Evolutionary conservation across 2,888 invertebrate genomes (phyloP).

Genomic region (Amblyjoppa proteus): DNA sequence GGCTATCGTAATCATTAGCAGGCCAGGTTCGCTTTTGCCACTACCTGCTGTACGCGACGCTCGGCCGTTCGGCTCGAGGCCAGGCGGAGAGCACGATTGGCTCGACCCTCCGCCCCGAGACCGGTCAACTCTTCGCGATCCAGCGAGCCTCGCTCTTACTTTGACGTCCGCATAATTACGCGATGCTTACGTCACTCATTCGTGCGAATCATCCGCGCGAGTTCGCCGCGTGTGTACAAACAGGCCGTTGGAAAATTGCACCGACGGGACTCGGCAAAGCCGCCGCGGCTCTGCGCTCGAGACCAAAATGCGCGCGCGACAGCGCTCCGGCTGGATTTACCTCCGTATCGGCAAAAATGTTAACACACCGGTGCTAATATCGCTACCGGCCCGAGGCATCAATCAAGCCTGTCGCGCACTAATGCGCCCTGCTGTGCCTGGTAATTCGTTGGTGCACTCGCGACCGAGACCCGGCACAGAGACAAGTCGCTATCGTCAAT

Average conservation of each 20-base stretch:
- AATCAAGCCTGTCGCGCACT: constrained; percentile 36
- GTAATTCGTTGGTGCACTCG: constrained; percentile 56
- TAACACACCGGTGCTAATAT: constrained; percentile 1
- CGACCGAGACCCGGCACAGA: constrained; percentile 65
- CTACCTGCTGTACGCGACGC: constrained; percentile 39
- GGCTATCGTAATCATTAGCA: constrained; percentile 48
- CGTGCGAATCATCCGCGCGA: constrained; percentile 46
- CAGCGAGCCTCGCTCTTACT: constrained; percentile 39
- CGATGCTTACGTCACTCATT: constrained; percentile 59
- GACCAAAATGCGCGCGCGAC: neutral
- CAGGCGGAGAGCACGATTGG: constrained; percentile 18
- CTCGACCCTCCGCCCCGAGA: constrained; percentile 9
- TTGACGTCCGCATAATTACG: constrained; percentile 58
- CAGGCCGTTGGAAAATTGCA: constrained; percentile 23
- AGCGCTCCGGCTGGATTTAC: neutral
- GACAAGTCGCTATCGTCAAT: constrained; percentile 43
- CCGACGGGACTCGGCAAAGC: constrained; percentile 2
- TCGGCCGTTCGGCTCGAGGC: constrained; percentile 19
- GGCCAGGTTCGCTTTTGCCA: constrained; percentile 42
- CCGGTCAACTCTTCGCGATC: constrained; percentile 45
- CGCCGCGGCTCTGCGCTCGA: neutral
- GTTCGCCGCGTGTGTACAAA: constrained; percentile 15
- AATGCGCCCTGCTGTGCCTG: constrained; percentile 50
- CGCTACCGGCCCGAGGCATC: neutral
- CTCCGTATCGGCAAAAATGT: neutral